Evolutionary conservation across 2,797 vertebrate species (phyloP).

Genomic region (Sebastes steindachneri): DNA sequence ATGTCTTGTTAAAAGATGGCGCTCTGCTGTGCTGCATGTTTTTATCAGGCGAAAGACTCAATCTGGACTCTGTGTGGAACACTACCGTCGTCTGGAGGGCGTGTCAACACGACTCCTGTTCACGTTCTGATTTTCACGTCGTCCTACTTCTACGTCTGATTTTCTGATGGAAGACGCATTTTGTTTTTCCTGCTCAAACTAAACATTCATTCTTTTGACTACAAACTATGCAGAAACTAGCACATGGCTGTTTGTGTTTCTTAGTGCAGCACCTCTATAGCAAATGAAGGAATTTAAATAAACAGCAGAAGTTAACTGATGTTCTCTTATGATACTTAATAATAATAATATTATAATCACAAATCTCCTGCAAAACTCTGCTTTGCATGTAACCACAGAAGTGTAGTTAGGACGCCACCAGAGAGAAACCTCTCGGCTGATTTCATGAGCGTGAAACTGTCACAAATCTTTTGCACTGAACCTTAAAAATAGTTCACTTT

Average conservation of each 20-base stretch:
- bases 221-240: slow-evolving; percentile 70
- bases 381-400: slow-evolving; percentile 42
- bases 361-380: background rate
- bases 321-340: slow-evolving; percentile 28
- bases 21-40: slow-evolving; percentile 33
- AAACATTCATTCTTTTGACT: slow-evolving; percentile 16
- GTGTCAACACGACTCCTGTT: background rate
- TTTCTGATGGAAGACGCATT: background rate
- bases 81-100: slow-evolving; percentile 15
- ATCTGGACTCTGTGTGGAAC: slow-evolving; percentile 28
- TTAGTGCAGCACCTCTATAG: slow-evolving; percentile 15
- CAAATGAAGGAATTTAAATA: slow-evolving; percentile 40
- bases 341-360: slow-evolving; percentile 16
- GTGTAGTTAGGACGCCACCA: slow-evolving; percentile 7
- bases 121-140: background rate
- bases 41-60: slow-evolving; percentile 13
- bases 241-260: slow-evolving; percentile 23
- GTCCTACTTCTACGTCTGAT: background rate
- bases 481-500: background rate
- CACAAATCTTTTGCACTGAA: slow-evolving; percentile 50
- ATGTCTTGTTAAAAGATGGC: slow-evolving; percentile 35
- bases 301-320: background rate
- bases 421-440: slow-evolving; percentile 6
- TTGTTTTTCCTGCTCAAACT: slow-evolving; percentile 3
- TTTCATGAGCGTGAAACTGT: slow-evolving; percentile 19